These are phyloP conservation scores for Aspidapion aeneum DNA, from an alignment of 2,888 invertebrate genomes.

Conservation along the genomic window DNA sequence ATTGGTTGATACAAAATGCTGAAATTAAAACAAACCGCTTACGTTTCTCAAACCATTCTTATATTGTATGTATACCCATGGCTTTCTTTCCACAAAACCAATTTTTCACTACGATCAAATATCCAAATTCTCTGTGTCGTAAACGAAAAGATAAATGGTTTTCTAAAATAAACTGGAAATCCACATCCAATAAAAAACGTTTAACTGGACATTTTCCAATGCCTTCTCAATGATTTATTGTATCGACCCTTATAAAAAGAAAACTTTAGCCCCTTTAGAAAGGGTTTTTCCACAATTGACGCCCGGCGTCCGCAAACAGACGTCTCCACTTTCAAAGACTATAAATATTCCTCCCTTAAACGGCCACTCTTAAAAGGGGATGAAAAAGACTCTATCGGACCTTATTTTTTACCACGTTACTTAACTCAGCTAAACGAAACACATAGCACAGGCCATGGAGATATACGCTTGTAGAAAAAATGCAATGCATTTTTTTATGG, in stretches of 20 bases:
- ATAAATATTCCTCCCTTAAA: slow-evolving; percentile 17
- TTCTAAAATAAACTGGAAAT: background rate
- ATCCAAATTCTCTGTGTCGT: background rate
- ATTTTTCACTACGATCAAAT: background rate
- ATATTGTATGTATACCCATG: too few relatives aligned
- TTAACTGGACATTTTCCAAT: background rate
- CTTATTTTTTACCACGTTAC: slow-evolving; percentile 2
- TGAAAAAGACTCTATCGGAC: slow-evolving; percentile 7
- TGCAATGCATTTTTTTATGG: too few relatives aligned
- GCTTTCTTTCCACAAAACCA: too few relatives aligned
- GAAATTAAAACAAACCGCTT: too few relatives aligned
- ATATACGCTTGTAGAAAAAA: too few relatives aligned
- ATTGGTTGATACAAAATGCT: too few relatives aligned
- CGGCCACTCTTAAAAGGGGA: slow-evolving; percentile 5
- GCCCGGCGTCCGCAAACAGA: slow-evolving; percentile 26
- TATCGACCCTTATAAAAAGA: slow-evolving; percentile 9
- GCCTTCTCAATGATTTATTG: background rate
- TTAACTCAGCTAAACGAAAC: too few relatives aligned
- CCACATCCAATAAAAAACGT: background rate
- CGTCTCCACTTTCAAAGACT: slow-evolving; percentile 31
- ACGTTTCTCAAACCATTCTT: too few relatives aligned
- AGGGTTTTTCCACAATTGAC: slow-evolving; percentile 25
- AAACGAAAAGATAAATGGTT: background rate
- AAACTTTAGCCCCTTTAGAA: slow-evolving; percentile 16
- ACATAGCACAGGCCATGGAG: too few relatives aligned